Evolutionary conservation across 2,113 vertebrate genomes (phyloP).

Genomic region (Vulpes lagopus): DNA sequence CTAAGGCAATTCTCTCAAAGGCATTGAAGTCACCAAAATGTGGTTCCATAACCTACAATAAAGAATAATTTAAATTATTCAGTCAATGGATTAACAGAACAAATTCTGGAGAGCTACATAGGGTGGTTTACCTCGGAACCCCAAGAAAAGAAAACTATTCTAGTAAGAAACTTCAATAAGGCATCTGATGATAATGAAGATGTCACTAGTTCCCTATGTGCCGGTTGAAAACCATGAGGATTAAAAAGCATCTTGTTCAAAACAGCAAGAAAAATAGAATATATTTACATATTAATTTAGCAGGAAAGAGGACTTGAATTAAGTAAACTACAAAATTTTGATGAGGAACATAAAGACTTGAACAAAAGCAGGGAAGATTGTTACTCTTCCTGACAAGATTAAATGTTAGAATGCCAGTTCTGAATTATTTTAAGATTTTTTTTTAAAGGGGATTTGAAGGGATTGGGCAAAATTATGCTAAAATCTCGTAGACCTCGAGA

Average conservation of each 20-base stretch:
- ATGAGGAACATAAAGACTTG: slow-evolving; percentile 18
- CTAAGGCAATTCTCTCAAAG: background rate
- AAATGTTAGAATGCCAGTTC: slow-evolving; percentile 8
- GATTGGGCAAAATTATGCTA: background rate
- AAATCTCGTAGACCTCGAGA: background rate
- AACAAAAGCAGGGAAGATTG: background rate
- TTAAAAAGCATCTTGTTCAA: slow-evolving; percentile 33
- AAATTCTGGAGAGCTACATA: background rate
- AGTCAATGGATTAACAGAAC: background rate
- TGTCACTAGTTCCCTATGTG: background rate
- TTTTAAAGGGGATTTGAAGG: background rate
- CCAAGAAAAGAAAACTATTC: background rate
- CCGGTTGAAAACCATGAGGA: background rate
- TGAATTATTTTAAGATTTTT: slow-evolving; percentile 19
- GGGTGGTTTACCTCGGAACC: background rate
- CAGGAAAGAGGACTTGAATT: background rate
- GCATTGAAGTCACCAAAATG: background rate
- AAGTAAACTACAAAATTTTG: slow-evolving; percentile 38
- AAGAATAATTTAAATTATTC: slow-evolving; percentile 45
- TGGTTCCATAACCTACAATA: background rate
- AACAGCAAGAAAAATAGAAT: slow-evolving; percentile 12
- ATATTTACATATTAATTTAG: background rate
- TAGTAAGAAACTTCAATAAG: background rate
- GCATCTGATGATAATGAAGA: background rate
- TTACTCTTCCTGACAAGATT: slow-evolving; percentile 9